Evolutionary conservation across 1,140 invertebrate species (phyloP).

Genomic region (Brachionus calyciflorus): DNA sequence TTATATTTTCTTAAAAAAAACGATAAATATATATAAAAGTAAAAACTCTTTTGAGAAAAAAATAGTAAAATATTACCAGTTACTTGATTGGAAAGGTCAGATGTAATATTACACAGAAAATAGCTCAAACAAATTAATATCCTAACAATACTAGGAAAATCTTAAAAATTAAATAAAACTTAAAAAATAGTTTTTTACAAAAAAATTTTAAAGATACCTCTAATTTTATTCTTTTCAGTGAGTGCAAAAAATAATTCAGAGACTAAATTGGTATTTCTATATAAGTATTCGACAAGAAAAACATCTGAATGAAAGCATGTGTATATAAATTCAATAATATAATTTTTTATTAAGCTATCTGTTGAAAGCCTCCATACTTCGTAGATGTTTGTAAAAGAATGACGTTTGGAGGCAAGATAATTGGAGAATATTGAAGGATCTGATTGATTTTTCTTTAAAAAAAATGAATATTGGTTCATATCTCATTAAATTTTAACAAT

Average conservation of each 20-base stretch:
- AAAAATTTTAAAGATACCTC: background rate
- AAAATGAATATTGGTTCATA: background rate
- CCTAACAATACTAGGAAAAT: background rate
- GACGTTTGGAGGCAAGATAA: background rate
- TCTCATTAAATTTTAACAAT: too few species aligned
- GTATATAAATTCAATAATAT: background rate
- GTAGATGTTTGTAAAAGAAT: background rate
- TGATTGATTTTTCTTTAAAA: background rate
- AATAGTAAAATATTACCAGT: background rate
- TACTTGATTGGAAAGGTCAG: background rate
- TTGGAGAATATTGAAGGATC: background rate
- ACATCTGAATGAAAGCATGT: background rate
- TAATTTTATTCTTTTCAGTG: background rate
- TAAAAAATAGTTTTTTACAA: background rate
- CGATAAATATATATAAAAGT: too few species aligned
- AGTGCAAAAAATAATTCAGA: background rate
- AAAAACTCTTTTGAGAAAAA: too few species aligned
- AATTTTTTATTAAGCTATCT: background rate
- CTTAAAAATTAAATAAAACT: too few species aligned
- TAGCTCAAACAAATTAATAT: background rate
- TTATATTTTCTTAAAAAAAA: background rate
- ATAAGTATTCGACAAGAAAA: background rate
- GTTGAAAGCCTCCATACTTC: slow-evolving; percentile 3
- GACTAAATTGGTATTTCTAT: background rate
- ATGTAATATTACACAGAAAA: background rate